Evolutionary conservation across 1,140 invertebrate genomes (phyloP).

Genomic region (Melanaphis sacchari): DNA sequence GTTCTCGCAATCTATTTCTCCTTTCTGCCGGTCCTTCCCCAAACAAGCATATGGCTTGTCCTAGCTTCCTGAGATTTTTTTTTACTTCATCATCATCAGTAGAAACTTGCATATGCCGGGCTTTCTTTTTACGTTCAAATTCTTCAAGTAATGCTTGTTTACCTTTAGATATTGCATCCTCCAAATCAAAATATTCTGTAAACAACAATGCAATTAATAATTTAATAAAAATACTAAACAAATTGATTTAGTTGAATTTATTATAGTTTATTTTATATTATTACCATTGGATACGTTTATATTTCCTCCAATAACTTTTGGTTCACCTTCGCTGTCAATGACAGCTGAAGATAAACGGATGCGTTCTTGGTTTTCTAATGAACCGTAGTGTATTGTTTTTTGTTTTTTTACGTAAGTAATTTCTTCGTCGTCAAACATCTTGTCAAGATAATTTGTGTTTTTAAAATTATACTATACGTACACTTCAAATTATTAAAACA

Average conservation of each 20-base stretch:
- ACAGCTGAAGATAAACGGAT: constrained; percentile 62
- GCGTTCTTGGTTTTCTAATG: constrained; percentile 80
- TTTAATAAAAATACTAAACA: neutral
- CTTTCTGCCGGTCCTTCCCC: constrained; percentile 97
- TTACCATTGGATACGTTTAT: constrained; percentile 78
- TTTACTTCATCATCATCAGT: constrained; percentile 95
- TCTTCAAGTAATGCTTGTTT: constrained; percentile 90
- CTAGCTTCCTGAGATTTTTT: constrained; percentile 84
- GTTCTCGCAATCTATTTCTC: constrained; percentile 85
- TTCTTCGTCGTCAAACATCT: constrained; percentile 88
- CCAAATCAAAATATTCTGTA: constrained; percentile 88
- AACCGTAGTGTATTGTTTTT: constrained; percentile 86
- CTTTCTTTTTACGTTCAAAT: constrained; percentile 90
- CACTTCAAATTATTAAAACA: too few relatives aligned
- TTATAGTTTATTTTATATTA: neutral
- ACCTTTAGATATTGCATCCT: constrained; percentile 85
- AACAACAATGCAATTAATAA: constrained; percentile 52
- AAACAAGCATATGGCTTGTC: constrained; percentile 95
- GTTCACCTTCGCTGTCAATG: neutral
- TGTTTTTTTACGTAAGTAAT: constrained; percentile 76
- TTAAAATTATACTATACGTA: neutral
- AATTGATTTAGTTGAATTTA: neutral
- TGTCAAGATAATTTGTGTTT: neutral
- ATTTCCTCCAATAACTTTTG: constrained; percentile 64
- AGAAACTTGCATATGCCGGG: constrained; percentile 89